These are phyloP conservation scores for Drosophila elegans DNA, from an alignment of 1,140 invertebrate species.

Conservation along the genomic window DNA sequence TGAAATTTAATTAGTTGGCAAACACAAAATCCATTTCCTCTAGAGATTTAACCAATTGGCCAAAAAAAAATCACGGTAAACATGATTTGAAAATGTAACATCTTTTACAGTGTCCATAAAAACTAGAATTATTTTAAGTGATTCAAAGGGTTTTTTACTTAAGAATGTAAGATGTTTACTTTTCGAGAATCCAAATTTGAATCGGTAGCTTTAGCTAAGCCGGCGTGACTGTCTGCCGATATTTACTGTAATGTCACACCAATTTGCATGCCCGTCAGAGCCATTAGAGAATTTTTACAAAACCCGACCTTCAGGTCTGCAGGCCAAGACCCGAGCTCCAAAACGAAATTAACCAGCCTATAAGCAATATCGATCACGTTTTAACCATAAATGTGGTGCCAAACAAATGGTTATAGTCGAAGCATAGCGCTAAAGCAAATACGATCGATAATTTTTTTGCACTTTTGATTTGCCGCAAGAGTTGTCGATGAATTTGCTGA, in stretches of 20 bases:
- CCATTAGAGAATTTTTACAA: constrained; percentile 59
- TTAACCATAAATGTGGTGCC: constrained; percentile 62
- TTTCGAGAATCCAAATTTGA: not conserved
- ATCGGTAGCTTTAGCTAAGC: not conserved
- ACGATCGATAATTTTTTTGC: constrained; percentile 31
- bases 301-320: constrained; percentile 44
- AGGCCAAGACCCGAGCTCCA: constrained; percentile 28
- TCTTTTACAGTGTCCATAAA: too few species aligned
- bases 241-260: constrained; percentile 13
- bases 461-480: constrained; percentile 7
- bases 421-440: constrained; percentile 46
- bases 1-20: too few species aligned
- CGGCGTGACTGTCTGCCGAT: not conserved
- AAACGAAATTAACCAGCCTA: constrained; percentile 42
- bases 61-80: too few species aligned
- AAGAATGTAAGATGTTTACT: not conserved
- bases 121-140: too few species aligned
- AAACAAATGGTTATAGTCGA: constrained; percentile 30
- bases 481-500: constrained; percentile 16
- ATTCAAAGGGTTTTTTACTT: not conserved
- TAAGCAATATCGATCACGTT: constrained; percentile 71
- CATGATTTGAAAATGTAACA: too few species aligned
- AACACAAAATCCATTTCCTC: too few species aligned
- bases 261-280: constrained; percentile 26
- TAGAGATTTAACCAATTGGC: too few species aligned